Conservation (phyloP, 2,888 invertebrate genomes). For the Dynastes hyllus region DNA sequence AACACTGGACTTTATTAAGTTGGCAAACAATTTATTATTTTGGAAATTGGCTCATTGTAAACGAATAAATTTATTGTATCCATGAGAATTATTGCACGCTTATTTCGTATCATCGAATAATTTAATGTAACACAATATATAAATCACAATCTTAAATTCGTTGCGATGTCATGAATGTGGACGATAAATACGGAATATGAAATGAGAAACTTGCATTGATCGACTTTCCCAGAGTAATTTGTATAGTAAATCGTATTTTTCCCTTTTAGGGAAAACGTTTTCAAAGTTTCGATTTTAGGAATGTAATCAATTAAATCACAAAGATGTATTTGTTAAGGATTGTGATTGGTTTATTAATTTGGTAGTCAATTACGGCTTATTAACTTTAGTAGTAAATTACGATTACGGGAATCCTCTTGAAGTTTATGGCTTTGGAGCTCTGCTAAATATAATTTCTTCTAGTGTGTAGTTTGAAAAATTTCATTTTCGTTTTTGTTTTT, state of each 20-base stretch:
- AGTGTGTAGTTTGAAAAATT: too few species aligned
- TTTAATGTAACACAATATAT: not conserved
- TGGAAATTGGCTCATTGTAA: conserved; percentile 5
- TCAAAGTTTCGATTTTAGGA: not conserved
- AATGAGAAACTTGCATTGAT: not conserved
- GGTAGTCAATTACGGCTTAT: too few species aligned
- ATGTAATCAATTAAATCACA: not conserved
- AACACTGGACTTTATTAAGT: not conserved
- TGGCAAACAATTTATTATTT: conserved; percentile 7
- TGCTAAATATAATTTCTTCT: too few species aligned
- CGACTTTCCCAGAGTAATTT: not conserved
- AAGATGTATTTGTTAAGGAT: too few species aligned
- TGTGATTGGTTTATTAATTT: too few species aligned
- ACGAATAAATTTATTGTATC: not conserved
- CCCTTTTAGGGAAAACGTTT: too few species aligned
- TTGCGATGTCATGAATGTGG: not conserved
- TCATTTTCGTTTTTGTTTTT: too few species aligned
- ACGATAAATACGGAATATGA: not conserved
- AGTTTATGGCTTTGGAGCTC: too few species aligned
- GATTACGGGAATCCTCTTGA: too few species aligned
- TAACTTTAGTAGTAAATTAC: too few species aligned
- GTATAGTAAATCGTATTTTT: not conserved
- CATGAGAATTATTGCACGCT: too few species aligned
- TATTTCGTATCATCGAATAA: not conserved
- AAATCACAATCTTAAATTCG: not conserved